Evolutionary conservation across 2,113 vertebrate species (phyloP).

Genomic region (Stegostoma tigrinum): DNA sequence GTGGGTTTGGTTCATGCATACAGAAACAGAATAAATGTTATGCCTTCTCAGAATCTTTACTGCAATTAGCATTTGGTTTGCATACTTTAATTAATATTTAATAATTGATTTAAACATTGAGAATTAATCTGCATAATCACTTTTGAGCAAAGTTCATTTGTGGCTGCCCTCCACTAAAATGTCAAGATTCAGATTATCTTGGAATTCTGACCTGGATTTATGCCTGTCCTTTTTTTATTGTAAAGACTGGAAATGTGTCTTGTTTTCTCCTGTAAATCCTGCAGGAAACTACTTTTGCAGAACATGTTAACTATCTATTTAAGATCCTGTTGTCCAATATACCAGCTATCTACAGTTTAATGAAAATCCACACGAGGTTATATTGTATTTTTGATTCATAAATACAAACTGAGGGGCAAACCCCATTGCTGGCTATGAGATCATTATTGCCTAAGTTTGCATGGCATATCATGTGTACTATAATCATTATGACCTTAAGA

Average conservation of each 20-base stretch:
- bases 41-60: not conserved
- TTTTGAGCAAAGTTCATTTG: not conserved
- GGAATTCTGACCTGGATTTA: not conserved
- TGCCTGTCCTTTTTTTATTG: not conserved
- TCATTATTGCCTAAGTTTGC: not conserved
- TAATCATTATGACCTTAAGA: not conserved
- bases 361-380: not conserved
- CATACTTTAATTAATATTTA: not conserved
- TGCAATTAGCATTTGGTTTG: not conserved
- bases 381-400: not conserved
- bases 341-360: not conserved
- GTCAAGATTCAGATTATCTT: not conserved
- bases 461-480: not conserved
- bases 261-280: not conserved
- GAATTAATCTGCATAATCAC: not conserved
- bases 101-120: not conserved
- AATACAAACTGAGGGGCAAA: not conserved
- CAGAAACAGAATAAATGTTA: not conserved
- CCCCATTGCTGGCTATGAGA: not conserved
- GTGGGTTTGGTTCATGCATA: not conserved
- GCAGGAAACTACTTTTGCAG: not conserved
- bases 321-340: not conserved
- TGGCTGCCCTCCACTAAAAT: not conserved
- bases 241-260: not conserved
- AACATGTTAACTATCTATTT: not conserved